A percentile compares a stretch with the other conserved stretches of the same genome.
phyloP scores from a whole-genome alignment of 2,888 invertebrate genomes.

The Harmothoe impar region DNA sequence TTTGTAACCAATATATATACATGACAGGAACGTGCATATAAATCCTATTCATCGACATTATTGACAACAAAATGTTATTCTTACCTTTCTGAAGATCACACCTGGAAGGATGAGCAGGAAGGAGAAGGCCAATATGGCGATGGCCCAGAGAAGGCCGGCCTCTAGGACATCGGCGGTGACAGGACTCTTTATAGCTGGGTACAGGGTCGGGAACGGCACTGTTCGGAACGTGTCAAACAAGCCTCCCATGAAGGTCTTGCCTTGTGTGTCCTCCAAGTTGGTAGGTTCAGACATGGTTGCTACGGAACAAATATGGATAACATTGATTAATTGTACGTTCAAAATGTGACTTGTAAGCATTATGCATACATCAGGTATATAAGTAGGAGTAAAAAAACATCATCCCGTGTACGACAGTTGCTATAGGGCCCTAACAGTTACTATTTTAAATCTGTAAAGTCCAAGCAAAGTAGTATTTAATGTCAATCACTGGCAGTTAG shows the following conservation, averaged over 20 bases:
- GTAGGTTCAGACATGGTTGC: constrained; percentile 3
- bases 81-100: constrained; percentile 83
- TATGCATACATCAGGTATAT: too few relatives aligned
- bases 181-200: constrained; percentile 96
- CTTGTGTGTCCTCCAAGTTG: constrained; percentile 9
- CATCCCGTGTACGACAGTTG: too few relatives aligned
- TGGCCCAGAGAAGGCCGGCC: constrained; percentile 86
- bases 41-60: too few relatives aligned
- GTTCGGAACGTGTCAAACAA: constrained; percentile 96
- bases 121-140: constrained; percentile 95
- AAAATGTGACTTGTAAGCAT: too few relatives aligned
- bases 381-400: too few relatives aligned
- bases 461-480: too few relatives aligned
- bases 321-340: not conserved
- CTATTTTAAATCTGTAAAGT: too few relatives aligned
- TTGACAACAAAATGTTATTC: too few relatives aligned
- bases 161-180: constrained; percentile 91
- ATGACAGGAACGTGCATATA: too few relatives aligned
- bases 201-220: constrained; percentile 97
- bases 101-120: constrained; percentile 98
- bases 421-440: too few relatives aligned
- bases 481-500: too few relatives aligned
- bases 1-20: too few relatives aligned
- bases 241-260: constrained; percentile 40
- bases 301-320: not conserved